Evolutionary conservation across 2,113 vertebrate genomes (phyloP).

Genomic region (Pelusios castaneus): DNA sequence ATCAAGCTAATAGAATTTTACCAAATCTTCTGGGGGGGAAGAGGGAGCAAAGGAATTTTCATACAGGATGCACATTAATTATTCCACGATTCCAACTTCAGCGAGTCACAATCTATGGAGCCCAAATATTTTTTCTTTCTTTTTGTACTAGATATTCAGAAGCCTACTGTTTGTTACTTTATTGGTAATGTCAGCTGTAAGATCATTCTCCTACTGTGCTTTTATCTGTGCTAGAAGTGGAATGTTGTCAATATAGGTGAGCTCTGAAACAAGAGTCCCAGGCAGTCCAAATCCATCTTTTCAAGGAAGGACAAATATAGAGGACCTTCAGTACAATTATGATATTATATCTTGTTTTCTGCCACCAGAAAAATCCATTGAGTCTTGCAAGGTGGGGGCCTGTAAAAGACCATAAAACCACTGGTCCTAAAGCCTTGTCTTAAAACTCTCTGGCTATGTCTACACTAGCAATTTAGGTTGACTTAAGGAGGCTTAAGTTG

Average conservation of each 20-base stretch:
- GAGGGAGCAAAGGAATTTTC: background rate
- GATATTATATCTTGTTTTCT: background rate
- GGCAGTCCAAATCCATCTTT: background rate
- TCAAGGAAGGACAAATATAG: background rate
- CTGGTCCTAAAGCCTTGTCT: no score
- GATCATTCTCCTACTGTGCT: background rate
- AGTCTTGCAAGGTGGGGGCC: no score
- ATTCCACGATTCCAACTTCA: rapidly evolving
- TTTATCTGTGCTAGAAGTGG: background rate
- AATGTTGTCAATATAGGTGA: background rate
- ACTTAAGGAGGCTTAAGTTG: no score
- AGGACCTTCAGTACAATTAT: background rate
- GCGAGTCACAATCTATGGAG: background rate
- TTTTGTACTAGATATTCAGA: background rate
- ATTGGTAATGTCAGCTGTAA: background rate
- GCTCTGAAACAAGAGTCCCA: background rate
- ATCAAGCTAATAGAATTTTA: background rate
- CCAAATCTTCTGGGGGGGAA: background rate
- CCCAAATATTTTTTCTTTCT: background rate
- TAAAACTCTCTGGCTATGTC: no score
- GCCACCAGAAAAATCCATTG: rapidly evolving
- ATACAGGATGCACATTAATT: background rate
- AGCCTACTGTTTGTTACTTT: background rate
- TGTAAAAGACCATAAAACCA: no score
- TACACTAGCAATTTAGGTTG: no score